Percentiles rank a stretch among this genome's conserved stretches.
Conservation (phyloP, 2,797 vertebrate species). For the Kryptopterus vitreolus region DNA sequence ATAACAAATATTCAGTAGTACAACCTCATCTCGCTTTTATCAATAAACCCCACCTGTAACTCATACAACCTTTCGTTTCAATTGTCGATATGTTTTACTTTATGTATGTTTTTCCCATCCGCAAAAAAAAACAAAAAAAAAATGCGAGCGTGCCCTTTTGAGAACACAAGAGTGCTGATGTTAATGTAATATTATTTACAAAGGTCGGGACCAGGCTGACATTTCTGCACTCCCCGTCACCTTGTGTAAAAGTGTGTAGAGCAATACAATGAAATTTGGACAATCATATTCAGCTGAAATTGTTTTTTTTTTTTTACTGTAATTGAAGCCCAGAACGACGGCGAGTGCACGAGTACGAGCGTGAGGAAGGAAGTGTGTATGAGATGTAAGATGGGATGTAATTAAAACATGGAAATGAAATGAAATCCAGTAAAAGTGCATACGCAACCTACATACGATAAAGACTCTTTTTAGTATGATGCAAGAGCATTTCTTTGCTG, state of each 20-base stretch:
- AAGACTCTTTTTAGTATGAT: constrained; percentile 37
- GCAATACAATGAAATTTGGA: neutral
- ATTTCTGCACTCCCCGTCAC: constrained; percentile 67
- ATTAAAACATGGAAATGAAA: neutral
- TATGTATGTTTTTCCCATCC: neutral
- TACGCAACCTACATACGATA: neutral
- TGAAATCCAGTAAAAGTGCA: neutral
- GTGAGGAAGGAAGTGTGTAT: neutral
- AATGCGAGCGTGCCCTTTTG: constrained; percentile 74
- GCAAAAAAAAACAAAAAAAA: neutral
- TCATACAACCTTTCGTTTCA: constrained; percentile 30
- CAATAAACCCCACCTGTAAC: neutral
- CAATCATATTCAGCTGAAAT: neutral
- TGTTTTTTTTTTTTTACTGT: neutral
- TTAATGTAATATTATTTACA: constrained; percentile 88
- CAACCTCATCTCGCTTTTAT: neutral
- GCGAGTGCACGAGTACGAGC: neutral
- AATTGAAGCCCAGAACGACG: neutral
- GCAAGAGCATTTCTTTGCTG: constrained; percentile 29
- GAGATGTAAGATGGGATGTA: too few relatives aligned
- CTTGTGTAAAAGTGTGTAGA: constrained; percentile 7
- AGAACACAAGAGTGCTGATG: constrained; percentile 77
- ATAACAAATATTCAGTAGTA: neutral
- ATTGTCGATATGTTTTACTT: constrained; percentile 10
- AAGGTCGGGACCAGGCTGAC: constrained; percentile 89